Evolutionary conservation across 2,113 vertebrate species (phyloP).

Genomic region (Synodontis membranacea): DNA sequence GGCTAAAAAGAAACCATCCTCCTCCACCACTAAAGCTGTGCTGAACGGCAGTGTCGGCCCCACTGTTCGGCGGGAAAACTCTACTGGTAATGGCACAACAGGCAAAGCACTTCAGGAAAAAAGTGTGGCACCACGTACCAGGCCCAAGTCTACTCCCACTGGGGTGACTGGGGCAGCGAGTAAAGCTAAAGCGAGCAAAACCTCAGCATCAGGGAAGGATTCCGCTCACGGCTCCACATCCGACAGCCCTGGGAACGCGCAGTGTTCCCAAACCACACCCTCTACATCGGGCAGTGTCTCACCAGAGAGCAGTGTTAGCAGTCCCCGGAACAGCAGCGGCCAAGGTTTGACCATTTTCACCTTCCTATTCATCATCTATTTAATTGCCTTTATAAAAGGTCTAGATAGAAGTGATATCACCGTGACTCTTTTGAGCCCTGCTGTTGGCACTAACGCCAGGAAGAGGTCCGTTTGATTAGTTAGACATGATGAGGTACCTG

Average conservation of each 20-base stretch:
- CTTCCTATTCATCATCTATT: neutral
- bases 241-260: slow-evolving; percentile 52
- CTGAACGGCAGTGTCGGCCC: slow-evolving; percentile 74
- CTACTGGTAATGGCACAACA: slow-evolving; percentile 67
- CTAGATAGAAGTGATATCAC: neutral
- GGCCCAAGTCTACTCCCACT: slow-evolving; percentile 79
- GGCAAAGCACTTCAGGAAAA: slow-evolving; percentile 75
- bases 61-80: slow-evolving; percentile 67
- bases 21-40: slow-evolving; percentile 74
- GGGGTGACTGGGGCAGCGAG: slow-evolving; percentile 62
- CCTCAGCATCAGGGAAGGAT: slow-evolving; percentile 69
- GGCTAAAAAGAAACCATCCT: slow-evolving; percentile 77
- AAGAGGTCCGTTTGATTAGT: no score
- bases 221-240: slow-evolving; percentile 59
- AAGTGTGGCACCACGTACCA: slow-evolving; percentile 76
- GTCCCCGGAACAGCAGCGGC: slow-evolving; percentile 63
- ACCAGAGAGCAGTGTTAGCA: slow-evolving; percentile 71
- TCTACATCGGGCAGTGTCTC: slow-evolving; percentile 72
- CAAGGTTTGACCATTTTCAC: slow-evolving; percentile 62
- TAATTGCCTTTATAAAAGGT: neutral
- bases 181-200: slow-evolving; percentile 78
- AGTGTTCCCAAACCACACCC: slow-evolving; percentile 55
- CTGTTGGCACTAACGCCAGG: no score
- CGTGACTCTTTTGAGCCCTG: no score
- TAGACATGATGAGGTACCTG: slow-evolving; percentile 67